Conservation (phyloP, 2,113 vertebrate species). For the Coreoperca whiteheadi region DNA sequence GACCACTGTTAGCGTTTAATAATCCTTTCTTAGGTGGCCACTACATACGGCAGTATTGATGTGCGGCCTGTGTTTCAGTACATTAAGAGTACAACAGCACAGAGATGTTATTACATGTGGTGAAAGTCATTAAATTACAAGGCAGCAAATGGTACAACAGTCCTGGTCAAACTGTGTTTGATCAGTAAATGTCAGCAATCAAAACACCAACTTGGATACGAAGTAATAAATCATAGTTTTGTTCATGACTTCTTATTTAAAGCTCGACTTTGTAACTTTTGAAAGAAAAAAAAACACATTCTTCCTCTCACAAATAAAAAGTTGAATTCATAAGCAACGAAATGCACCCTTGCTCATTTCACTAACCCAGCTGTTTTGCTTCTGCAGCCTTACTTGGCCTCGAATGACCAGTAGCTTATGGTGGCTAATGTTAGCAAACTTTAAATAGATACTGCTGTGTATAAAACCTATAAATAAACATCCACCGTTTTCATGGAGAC, state of each 20-base stretch:
- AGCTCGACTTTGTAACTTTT: neutral
- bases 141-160: neutral
- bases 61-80: neutral
- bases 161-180: neutral
- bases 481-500: neutral
- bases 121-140: slow-evolving; percentile 20
- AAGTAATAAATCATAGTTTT: slow-evolving; percentile 2
- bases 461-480: neutral
- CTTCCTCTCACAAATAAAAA: neutral
- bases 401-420: neutral
- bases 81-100: neutral
- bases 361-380: neutral
- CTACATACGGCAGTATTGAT: slow-evolving; percentile 12
- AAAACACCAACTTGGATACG: slow-evolving; percentile 1
- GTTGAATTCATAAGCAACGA: neutral
- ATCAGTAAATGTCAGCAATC: neutral
- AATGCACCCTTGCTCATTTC: neutral
- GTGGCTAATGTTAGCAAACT: neutral
- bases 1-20: slow-evolving; percentile 3
- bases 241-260: neutral
- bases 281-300: neutral
- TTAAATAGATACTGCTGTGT: neutral
- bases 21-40: neutral
- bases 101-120: slow-evolving; percentile 5
- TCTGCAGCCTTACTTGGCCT: neutral